These are phyloP conservation scores for Hepsetus odoe DNA, from an alignment of 2,113 vertebrate genomes.

Conservation along the genomic window DNA sequence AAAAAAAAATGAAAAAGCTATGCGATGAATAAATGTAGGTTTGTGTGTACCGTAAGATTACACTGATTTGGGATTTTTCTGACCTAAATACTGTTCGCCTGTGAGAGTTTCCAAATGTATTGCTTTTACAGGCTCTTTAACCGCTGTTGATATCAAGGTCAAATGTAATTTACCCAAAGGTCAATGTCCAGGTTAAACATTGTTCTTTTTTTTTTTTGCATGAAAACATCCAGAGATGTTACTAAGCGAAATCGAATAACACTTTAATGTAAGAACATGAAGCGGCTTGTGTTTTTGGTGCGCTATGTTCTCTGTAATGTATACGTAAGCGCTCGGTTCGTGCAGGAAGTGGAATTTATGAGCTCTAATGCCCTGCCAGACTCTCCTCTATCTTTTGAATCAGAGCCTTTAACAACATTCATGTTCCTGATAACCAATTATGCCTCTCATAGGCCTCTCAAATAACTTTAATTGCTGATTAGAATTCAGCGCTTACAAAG, in stretches of 20 bases:
- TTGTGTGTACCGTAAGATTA: too few species aligned
- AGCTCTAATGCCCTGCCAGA: slow-evolving; percentile 60
- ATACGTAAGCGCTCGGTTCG: slow-evolving; percentile 54
- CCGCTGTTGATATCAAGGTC: neutral
- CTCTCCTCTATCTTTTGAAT: slow-evolving; percentile 55
- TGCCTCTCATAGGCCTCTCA: slow-evolving; percentile 85
- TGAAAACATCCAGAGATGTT: neutral
- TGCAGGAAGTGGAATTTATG: slow-evolving; percentile 63
- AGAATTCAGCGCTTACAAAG: slow-evolving; percentile 91
- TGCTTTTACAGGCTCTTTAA: too few species aligned
- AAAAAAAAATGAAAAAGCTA: too few species aligned
- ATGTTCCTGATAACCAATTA: slow-evolving; percentile 89
- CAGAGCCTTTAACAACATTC: slow-evolving; percentile 83
- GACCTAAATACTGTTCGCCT: neutral
- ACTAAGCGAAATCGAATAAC: slow-evolving; percentile 12
- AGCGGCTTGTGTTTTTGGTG: slow-evolving; percentile 6
- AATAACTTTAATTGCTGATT: slow-evolving; percentile 95
- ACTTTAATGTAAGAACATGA: slow-evolving; percentile 21
- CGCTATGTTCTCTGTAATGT: slow-evolving; percentile 44
- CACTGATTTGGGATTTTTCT: neutral
- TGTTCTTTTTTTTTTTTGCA: neutral
- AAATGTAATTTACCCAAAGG: neutral
- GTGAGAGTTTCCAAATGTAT: neutral
- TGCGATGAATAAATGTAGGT: too few species aligned
- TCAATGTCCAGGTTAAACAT: neutral